Base-by-base conservation (phyloP, 2,888 invertebrate genomes). In the Tenthredo distinguenda region DNA sequence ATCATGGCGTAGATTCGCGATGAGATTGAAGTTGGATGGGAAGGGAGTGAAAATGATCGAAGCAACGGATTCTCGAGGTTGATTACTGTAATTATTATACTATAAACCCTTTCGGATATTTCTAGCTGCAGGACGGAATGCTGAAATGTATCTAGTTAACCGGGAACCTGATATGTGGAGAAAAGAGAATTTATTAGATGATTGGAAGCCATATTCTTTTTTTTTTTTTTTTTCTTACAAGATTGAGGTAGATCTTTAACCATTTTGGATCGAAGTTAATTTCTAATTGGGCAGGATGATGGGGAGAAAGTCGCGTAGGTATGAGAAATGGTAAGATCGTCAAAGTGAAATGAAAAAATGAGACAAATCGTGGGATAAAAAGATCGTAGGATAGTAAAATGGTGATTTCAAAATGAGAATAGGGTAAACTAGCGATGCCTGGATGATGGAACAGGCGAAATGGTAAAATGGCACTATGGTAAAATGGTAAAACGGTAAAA, bases 81-180 rank as follows among this genome's bases (percentile, higher is more conserved):
- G 40, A 74, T 74, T 74, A 74, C 72, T 74, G 40, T 74, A 43
- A 74, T 74, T 74, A 74, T 26, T 68, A n/a, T 74, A 62, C 62
- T 62, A 7, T 55, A 62, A 62, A 21, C 62, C 21, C 62, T 21
- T 21, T 9, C 26, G 26, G 62, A 62, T 62, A 62, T 21, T 9
- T 62, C 10, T 26, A 34, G 71, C 34, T 71, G 71, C 18, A n/a
- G 37, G 1, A 71, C 71, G 71, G 15, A 71, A 62, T 21, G 2
- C 12, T 31, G 31, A 37, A 2, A 34, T 71, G 71, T 34, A 34
- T 71, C 26, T 1, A 34, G 71, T 37, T 31, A 26, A 71, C n/a
- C 15, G 9, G 9, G 15, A 71, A 71, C 26, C 26, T 76, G 26
- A 76, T 34, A 40, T 21, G 12, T 7, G 26, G 15, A 68, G 12